Base-by-base conservation (phyloP, 1,140 invertebrate genomes). In the Heliconius hewitsoni region DNA sequence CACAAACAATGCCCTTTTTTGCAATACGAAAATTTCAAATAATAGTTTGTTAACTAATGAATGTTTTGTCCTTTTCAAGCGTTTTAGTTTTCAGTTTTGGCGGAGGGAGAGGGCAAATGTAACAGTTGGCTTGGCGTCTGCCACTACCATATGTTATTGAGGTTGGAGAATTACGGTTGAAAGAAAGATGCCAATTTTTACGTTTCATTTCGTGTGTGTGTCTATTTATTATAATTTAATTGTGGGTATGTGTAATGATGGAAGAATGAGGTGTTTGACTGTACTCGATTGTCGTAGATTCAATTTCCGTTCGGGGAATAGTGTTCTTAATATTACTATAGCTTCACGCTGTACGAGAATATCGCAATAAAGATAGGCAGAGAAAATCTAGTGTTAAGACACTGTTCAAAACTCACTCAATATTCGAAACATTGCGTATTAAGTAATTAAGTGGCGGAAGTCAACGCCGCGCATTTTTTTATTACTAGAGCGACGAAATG, bases 71-170 rank as follows among this genome's bases (percentile, higher is more conserved):
- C 81, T 85, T 78, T 74, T 93, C 84, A 79, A 23, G 81, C 76
- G 34, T 76, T 78, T 46, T 37, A 37, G 66, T 75, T 82, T 79
- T 71, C 60, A 27, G 11, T 60, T 75, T 55, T 52, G 83, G 42
- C 9, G 23, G 81, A 90, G 74, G 79, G 85, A 78, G 90, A 92
- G 70, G 81, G 85, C 71, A 39, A n/a, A 85, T 37, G 78, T 86
- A 85, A 92, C 92, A 93, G 91, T 92, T 93, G 92, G 89, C 83
- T 84, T 87, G 87, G 92, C 92, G 92, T 93, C 89, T 93, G 92
- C 92, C 86, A 87, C 84, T 76, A 84, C 92, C 92, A 93, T 93
- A 93, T 93, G 92, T 85, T 90, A 86, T 91, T 93, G 91, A 92
- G 91, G 92, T 92, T 93, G 89, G 86, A 88, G 91, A 92, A 92